Base-by-base conservation (phyloP, 2,888 invertebrate species). In the Mechanitis mazaeus region DNA sequence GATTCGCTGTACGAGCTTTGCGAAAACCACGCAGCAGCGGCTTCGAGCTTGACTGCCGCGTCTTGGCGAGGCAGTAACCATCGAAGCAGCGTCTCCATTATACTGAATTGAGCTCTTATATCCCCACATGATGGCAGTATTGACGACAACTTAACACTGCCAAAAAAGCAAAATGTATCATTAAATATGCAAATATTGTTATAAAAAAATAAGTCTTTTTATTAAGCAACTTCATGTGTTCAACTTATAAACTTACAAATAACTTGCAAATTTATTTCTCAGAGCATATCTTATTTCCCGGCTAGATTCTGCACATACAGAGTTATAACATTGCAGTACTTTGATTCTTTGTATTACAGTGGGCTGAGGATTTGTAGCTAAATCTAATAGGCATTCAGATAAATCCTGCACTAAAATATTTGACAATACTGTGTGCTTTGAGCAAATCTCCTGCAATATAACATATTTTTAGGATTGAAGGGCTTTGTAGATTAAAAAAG, bases 1-100 rank as follows among this genome's bases (percentile, higher is more conserved):
- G 53, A 33, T 2, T 56, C 65, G 0, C 69, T 66, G 55, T 72
- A 83, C 45, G 76, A 45, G 0, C 67, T 33, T 0, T 38, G 12
- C 0, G 84, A 81, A 59, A 87, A 81, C 87, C 87, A 87, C 11
- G 69, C 73, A 1, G 57, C 63, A 0, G 83, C 83, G 0, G 80
- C 80, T 0, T 69, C 66, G 7, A 63, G 59, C 11, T 85, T 66
- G 6, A 77, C 70, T 0, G 65, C 56, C 0, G 54, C 59, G 2
- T 79, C 78, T 6, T 78, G 73, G 0, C 87, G 77, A 0, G 80
- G 79, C 63, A 84, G 66, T 56, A 86, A 64, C 87, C 87, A 88
- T 0, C 87, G 78, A 4, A 88, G 64, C 2, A 89, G 67, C 0
- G 80, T 74, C 69, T 87, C 87, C 71, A 86, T 58, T 11, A 76